Evolutionary conservation across 2,888 invertebrate genomes (phyloP), one percentile per base, ranked within the genome.

Genomic region (Microctonus hyperodae): DNA sequence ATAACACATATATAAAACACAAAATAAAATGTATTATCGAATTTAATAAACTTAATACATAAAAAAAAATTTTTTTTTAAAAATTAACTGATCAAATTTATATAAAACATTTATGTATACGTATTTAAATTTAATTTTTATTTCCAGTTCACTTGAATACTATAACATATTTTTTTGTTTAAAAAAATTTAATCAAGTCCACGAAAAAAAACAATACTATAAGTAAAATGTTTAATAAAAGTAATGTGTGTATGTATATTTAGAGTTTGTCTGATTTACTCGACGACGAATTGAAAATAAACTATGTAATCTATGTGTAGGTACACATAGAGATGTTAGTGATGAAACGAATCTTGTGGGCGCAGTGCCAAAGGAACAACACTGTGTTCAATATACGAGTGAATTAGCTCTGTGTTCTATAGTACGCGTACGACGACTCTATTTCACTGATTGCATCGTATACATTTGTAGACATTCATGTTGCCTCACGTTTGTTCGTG

Each of bases 381-480:
- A 16, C n/a, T 44, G 44, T 28, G 28, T 28, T n/a, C 37, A 37
- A 44, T 44, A 44, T 44, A 44, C 44, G 44, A 7, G 16, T 44
- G 16, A 44, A 44, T 44, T 44, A 44, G 44, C 44, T 44, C 44
- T 16, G 44, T 44, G 16, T 44, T 44, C 44, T n/a, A 44, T 44
- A 44, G 44, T 16, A 44, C 44, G 44, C 44, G 44, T 44, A 16
- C 44, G 44, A 44, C 44, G 44, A 44, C 16, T 44, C 44, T 44
- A 44, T 44, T 44, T 44, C 44, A 44, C 44, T 44, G 44, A 44
- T 44, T 44, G 44, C 44, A 44, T 44, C 44, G 44, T 16, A n/a
- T n/a, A 44, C 44, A 44, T 44, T 44, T 44, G 44, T 44, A 44
- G 44, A 44, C 44, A 44, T 28, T 28, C 7, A 28, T 44, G 44